Conservation (phyloP, 1,140 invertebrate genomes). For the Maniola jurtina region DNA sequence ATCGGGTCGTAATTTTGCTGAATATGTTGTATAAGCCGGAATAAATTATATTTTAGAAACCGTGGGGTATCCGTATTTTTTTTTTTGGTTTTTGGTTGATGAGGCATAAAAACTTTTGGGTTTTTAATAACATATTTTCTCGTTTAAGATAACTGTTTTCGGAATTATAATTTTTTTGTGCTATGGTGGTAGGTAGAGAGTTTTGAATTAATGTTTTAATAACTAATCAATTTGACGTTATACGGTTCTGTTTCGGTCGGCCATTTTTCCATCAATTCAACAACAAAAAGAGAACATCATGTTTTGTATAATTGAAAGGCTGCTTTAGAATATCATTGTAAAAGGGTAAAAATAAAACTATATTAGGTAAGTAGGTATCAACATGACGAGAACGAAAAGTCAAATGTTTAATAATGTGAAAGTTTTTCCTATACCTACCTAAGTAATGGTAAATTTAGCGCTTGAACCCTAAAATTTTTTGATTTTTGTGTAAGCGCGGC, state of each 20-base stretch:
- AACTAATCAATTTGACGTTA: neutral
- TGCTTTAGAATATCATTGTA: too few relatives aligned
- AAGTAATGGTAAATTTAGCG: too few relatives aligned
- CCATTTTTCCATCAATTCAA: neutral
- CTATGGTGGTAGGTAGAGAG: neutral
- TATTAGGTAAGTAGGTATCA: too few relatives aligned
- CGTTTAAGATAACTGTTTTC: conserved; percentile 1
- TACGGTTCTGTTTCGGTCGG: neutral
- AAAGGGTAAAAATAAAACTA: too few relatives aligned
- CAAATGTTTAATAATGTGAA: too few relatives aligned
- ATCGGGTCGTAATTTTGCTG: conserved; percentile 67
- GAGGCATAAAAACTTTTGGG: conserved; percentile 13
- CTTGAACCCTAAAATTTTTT: too few relatives aligned
- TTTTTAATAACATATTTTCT: conserved; percentile 29
- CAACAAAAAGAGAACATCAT: too few relatives aligned
- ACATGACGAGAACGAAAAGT: too few relatives aligned
- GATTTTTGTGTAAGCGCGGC: too few relatives aligned
- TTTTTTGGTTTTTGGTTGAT: conserved; percentile 19
- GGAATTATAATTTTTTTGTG: neutral
- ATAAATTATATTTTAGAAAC: conserved; percentile 46
- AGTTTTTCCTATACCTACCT: too few relatives aligned
- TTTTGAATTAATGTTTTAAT: conserved; percentile 3
- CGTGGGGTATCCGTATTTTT: conserved; percentile 21
- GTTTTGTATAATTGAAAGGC: too few relatives aligned
- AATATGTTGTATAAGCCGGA: conserved; percentile 63